Base-by-base conservation (phyloP, 2,113 vertebrate genomes). In the Pseudorhombus dupliciocellatus region DNA sequence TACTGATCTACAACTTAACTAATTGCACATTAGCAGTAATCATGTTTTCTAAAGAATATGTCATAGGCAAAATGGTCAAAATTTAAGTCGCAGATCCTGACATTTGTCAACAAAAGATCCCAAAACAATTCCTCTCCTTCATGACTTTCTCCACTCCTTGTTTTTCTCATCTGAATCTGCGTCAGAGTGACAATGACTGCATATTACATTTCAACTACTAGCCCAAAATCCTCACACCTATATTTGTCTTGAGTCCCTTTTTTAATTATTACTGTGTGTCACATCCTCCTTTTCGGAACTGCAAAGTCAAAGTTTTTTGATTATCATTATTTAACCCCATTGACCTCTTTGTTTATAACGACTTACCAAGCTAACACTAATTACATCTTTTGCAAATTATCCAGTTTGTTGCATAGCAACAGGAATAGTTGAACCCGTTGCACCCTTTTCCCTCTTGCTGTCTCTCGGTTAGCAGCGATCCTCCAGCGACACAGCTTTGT, bases 351-450 rank as follows among this genome's bases (percentile, higher is more conserved):
- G n/a, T 79, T 75, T 75, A 81, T 74, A 86, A 55, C 46, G 60
- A 61, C 71, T 83, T 74, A 79, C 66, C 68, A 63, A 66, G 77
- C 77, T 84, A 82, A 80, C 28, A 22, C 65, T 86, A 90, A 88
- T 90, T 85, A 72, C 76, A 84, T 81, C 66, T 58, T 61, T 83
- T 69, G 64, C 81, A 88, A 85, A 88, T 87, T 54, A 79, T 73
- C 80, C 66, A 65, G 76, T 80, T 79, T 54, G 83, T 88, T 77
- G 79, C 85, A 31, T 86, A 75, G 83, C 87, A 86, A 84, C 83
- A 26, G 66, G 53, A 64, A 73, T 80, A 72, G 86, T 75, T 79
- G 67, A 88, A 87, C 79, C 64, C 68, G 52, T 72, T 70, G 54
- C 46, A 73, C 73, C 60, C 58, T 44, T 44, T 81, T 77, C 59